A percentile compares a stretch with the other conserved stretches of the same genome.
Evolutionary conservation across 2,113 vertebrate species (phyloP).

Genomic region (Mus spicilegus): DNA sequence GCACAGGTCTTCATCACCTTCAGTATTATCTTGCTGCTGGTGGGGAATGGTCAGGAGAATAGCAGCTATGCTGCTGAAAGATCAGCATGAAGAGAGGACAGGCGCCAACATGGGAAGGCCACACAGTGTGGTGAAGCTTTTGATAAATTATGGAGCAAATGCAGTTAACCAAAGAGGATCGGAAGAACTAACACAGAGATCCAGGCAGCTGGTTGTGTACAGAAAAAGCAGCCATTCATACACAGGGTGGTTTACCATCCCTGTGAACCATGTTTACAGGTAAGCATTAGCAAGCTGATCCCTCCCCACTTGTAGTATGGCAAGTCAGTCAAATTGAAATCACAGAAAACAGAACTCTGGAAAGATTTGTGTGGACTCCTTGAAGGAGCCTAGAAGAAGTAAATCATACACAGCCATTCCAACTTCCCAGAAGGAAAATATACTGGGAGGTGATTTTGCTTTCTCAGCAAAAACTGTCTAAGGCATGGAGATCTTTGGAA

Average conservation of each 20-base stretch:
- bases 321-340: background rate
- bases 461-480: background rate
- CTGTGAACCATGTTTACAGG: background rate
- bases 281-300: background rate
- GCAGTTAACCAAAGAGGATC: background rate
- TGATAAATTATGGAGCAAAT: background rate
- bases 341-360: background rate
- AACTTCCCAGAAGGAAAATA: background rate
- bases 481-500: background rate
- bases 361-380: background rate
- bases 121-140: no score
- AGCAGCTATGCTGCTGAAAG: no score
- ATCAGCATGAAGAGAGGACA: background rate
- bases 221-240: background rate
- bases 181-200: background rate
- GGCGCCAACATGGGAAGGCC: no score
- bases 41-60: background rate
- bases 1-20: background rate
- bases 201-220: background rate
- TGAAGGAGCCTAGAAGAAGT: background rate
- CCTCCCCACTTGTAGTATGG: fast-evolving
- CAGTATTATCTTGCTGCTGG: background rate
- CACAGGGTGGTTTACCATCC: background rate
- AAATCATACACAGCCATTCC: background rate
- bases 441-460: background rate